Evolutionary conservation across 2,113 vertebrate species (phyloP).

Genomic region (Xerus inauris): DNA sequence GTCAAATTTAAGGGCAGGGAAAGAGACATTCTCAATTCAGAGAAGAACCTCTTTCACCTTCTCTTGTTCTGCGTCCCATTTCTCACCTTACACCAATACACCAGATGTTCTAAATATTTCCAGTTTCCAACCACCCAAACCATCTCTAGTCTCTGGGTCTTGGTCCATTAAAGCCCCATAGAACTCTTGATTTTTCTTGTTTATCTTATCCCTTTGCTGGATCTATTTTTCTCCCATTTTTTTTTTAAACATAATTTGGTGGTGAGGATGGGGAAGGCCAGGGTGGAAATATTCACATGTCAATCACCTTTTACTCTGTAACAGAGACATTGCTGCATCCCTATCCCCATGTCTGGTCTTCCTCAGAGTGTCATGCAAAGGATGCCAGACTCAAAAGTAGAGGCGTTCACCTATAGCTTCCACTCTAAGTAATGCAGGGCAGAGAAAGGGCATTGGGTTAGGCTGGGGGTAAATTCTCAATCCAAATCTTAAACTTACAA

Average conservation of each 20-base stretch:
- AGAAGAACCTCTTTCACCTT: neutral
- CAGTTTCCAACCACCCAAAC: neutral
- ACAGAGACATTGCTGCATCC: neutral
- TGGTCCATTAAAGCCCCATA: neutral
- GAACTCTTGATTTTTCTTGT: neutral
- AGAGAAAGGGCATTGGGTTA: neutral
- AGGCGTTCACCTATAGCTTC: neutral
- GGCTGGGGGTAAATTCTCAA: neutral
- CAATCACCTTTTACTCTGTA: neutral
- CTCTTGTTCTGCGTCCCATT: neutral
- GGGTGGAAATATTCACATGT: neutral
- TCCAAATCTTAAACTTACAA: neutral
- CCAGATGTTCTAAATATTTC: neutral
- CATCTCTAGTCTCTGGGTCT: neutral
- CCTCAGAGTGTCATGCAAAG: neutral
- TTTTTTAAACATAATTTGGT: neutral
- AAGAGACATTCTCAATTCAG: neutral
- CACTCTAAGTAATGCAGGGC: neutral
- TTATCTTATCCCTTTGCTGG: neutral
- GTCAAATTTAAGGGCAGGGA: neutral
- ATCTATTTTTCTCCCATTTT: neutral
- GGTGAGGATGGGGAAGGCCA: neutral
- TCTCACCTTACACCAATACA: neutral
- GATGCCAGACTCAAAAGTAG: neutral
- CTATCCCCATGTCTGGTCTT: neutral